phyloP scores from a whole-genome alignment of 2,113 vertebrate species.

The Excalfactoria chinensis region DNA sequence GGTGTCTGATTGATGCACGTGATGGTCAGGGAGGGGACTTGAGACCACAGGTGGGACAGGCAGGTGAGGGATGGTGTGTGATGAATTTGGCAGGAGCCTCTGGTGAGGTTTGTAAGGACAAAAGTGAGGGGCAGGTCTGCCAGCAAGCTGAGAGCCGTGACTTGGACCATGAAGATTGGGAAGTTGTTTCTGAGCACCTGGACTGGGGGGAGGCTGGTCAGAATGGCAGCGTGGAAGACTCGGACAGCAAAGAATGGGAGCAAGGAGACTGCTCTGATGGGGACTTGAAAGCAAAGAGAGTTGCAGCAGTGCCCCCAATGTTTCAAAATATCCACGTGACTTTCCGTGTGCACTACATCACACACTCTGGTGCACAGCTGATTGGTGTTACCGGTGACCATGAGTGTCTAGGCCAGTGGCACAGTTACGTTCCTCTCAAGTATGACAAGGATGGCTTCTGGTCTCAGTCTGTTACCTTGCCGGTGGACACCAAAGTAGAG shows the following conservation, averaged over 20 bases:
- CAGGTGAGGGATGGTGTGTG: background rate
- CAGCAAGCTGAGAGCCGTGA: background rate
- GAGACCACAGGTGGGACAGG: background rate
- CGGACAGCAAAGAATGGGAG: conserved; percentile 36
- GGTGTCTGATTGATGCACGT: background rate
- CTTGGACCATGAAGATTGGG: conserved; percentile 67
- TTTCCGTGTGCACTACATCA: conserved; percentile 91
- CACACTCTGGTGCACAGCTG: conserved; percentile 73
- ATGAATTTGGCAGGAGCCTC: background rate
- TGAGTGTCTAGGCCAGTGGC: conserved; percentile 88
- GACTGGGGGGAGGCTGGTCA: conserved; percentile 34
- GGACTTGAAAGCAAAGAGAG: conserved; percentile 65
- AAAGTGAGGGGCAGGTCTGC: background rate
- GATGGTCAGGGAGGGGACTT: background rate
- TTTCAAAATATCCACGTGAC: conserved; percentile 80
- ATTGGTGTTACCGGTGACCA: conserved; percentile 89
- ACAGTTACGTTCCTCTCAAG: conserved; percentile 82
- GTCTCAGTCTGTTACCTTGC: conserved; percentile 82
- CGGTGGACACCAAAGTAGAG: conserved; percentile 81
- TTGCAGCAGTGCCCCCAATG: conserved; percentile 77
- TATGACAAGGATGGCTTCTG: conserved; percentile 84
- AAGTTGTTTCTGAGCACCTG: conserved; percentile 66
- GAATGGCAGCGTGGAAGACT: background rate
- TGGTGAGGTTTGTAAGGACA: background rate
- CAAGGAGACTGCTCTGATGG: conserved; percentile 37